phyloP scores from a whole-genome alignment of 1,140 invertebrate species.

The Caerostris extrusa region DNA sequence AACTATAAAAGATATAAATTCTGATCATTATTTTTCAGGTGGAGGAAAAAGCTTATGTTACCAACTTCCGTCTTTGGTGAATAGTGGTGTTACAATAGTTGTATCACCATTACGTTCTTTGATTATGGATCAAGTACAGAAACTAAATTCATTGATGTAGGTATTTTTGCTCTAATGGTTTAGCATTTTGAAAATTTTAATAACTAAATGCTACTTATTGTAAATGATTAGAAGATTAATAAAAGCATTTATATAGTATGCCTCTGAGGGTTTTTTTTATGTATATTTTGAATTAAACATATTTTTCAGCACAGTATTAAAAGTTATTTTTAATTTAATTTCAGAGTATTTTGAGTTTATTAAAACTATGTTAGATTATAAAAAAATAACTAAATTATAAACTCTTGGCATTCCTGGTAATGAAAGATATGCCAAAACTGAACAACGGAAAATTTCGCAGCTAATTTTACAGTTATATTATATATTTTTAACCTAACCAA shows the following conservation, averaged over 20 bases:
- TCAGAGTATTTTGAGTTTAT: too few relatives aligned
- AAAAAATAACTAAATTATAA: too few relatives aligned
- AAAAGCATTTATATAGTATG: neutral
- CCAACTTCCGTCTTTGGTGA: slow-evolving; percentile 87
- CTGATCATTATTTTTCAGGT: slow-evolving; percentile 81
- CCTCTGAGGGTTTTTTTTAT: too few relatives aligned
- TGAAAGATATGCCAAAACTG: too few relatives aligned
- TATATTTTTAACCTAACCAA: too few relatives aligned
- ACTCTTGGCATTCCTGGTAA: too few relatives aligned
- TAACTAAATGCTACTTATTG: neutral
- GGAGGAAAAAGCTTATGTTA: slow-evolving; percentile 99
- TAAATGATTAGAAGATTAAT: neutral
- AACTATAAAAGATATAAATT: too few relatives aligned
- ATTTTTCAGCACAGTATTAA: neutral
- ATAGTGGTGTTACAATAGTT: slow-evolving; percentile 92
- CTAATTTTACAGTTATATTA: too few relatives aligned
- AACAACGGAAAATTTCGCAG: too few relatives aligned
- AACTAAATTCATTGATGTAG: slow-evolving; percentile 86
- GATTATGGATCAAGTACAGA: slow-evolving; percentile 96
- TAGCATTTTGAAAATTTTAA: neutral
- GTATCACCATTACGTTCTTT: slow-evolving; percentile 97
- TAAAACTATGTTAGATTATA: too few relatives aligned
- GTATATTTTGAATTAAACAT: neutral
- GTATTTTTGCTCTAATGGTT: neutral
- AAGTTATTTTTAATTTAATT: too few relatives aligned